phyloP scores from a whole-genome alignment of 2,888 invertebrate species.

The Teinopalpus imperialis region DNA sequence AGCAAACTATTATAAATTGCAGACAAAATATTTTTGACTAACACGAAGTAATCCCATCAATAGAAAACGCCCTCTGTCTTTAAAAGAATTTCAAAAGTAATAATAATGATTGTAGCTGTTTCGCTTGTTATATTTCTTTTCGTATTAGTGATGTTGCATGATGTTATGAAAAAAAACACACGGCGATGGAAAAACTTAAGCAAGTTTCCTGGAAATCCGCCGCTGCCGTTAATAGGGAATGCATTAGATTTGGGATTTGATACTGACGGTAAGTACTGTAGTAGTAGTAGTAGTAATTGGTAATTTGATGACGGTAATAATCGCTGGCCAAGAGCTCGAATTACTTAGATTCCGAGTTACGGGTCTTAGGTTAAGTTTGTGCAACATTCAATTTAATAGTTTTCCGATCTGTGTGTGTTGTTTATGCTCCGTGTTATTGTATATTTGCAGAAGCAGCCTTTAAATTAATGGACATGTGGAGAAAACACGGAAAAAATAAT shows the following conservation, averaged over 20 bases:
- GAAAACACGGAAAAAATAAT: constrained; percentile 38
- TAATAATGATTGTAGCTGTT: constrained; percentile 34
- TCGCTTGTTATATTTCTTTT: constrained; percentile 33
- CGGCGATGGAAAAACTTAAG: constrained; percentile 38
- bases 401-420: no score
- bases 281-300: no score
- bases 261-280: constrained; percentile 48
- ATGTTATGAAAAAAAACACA: constrained; percentile 32
- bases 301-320: no score
- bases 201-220: constrained; percentile 45
- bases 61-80: no score
- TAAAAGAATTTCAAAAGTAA: no score
- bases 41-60: no score
- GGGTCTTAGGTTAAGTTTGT: no score
- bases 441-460: constrained; percentile 36
- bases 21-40: neutral
- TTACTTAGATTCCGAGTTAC: no score
- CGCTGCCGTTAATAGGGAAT: constrained; percentile 52
- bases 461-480: constrained; percentile 39
- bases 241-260: constrained; percentile 51
- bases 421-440: no score
- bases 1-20: constrained; percentile 15
- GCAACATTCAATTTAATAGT: no score
- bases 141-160: constrained; percentile 32
- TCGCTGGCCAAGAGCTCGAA: no score